These are phyloP conservation scores for Psilopogon haemacephalus DNA, from an alignment of 2,113 vertebrate genomes.

Conservation along the genomic window DNA sequence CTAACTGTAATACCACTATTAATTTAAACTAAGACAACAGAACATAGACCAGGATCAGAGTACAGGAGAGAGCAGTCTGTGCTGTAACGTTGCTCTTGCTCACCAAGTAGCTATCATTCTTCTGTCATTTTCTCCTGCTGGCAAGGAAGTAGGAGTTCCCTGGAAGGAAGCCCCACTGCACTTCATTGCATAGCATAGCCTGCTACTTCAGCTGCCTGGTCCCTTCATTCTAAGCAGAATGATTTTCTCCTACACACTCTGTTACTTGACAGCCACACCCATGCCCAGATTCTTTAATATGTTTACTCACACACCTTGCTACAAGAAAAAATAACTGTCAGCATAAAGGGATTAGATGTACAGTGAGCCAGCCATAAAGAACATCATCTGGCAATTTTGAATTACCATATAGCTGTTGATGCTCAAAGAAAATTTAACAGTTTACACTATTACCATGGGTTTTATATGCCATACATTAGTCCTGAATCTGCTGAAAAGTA, in stretches of 20 bases:
- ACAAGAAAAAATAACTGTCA: not conserved
- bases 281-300: not conserved
- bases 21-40: not conserved
- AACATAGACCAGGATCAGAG: not conserved
- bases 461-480: not conserved
- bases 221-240: not conserved
- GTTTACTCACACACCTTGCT: not conserved
- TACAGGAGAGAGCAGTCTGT: not conserved
- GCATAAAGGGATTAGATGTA: not conserved
- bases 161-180: not conserved
- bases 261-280: not conserved
- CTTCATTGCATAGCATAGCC: not conserved
- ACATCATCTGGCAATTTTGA: not conserved
- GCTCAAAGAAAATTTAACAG: not conserved
- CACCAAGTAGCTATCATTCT: not conserved
- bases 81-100: not conserved
- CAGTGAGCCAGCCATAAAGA: not conserved
- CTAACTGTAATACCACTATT: not conserved
- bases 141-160: not conserved
- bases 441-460: not conserved
- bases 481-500: not conserved
- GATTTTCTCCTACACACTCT: not conserved
- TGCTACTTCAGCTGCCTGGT: not conserved
- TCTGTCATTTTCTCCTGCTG: not conserved
- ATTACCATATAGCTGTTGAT: not conserved